Base-by-base conservation (phyloP, 53 echinoderm and acorn worm species). In the Luidia sarsii region DNA sequence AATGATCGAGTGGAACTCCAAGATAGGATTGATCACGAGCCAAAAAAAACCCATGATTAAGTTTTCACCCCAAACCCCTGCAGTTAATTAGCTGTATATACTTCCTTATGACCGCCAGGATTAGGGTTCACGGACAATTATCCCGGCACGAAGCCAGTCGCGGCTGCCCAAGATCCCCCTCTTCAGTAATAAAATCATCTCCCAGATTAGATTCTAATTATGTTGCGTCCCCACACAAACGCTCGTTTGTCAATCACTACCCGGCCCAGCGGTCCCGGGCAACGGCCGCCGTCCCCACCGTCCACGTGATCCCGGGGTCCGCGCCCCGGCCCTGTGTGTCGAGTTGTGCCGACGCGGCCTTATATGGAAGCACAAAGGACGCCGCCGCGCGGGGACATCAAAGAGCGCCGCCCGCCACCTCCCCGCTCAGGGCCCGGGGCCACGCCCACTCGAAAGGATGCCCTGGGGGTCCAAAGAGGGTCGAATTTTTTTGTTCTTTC, bases 291-390 rank as follows among this genome's bases (percentile, higher is more conserved):
- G 37, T 18, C 11, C 59, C n/a, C 29, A 32, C 55, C 49, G 32
- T 69, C 45, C 77, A 77, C 61, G 77, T 77, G 77, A 77, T 48
- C 35, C 31, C 61, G 77, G 59, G 77, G 61, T 48, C 35, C 31
- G 43, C 22, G 31, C 19, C 45, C 11, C 41, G 41, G n/a, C n/a
- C 0, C 59, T 77, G 13, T 60, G 59, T 57, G 77, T 41, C 32
- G 30, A 2, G 61, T 61, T 19, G 43, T 61, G 77, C 61, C 77
- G 41, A 77, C 77, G 30, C 28, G 30, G 21, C 77, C 77, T 10
- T 77, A 60, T 61, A 33, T 48, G 77, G 77, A 33, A 59, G 31
- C 16, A 77, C 77, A 77, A 77, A 77, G 77, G 31, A 28, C 16
- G 39, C 61, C 27, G 41, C 27, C 77, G 54, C 20, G 13, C 31